Base-by-base conservation (phyloP, 2,797 vertebrate genomes). In the Leptodactylus fallax region DNA sequence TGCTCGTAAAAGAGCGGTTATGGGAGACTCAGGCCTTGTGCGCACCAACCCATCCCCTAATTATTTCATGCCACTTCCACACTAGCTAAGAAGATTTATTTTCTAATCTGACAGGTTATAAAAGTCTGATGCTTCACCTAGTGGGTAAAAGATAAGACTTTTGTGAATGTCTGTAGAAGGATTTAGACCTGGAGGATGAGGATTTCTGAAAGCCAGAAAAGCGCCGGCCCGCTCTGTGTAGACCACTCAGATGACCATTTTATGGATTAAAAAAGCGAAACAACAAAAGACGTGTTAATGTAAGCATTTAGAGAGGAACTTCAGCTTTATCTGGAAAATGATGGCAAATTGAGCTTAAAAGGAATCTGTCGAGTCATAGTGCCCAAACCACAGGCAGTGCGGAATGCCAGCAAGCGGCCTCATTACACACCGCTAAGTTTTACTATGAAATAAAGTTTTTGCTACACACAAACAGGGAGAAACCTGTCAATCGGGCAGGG, bases 61-160 rank as follows among this genome's bases (percentile, higher is more conserved):
- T 63, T 81, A 23, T 81, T 45, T 63, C 12, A 23, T 49, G 79
- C 79, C 13, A 23, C 79, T 81, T 81, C 27, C 7, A 78, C 6
- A 61, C 23, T 45, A 47, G 56, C 53, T 60, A 63, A 61, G 79
- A 60, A 81, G 25, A 81, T 81, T 79, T 79, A 81, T 61, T 45
- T 63, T 81, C 79, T 80, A 56, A 56, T 58, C 77, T 79, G 77
- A 25, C 55, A 58, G 53, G 55, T 80, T 80, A 60, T 58, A 80
- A 53, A 77, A 11, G 74, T 25, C 7, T 12, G 19, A 77, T n/a
- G 21, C 47, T 77, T 77, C 49, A 77, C 74, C 74, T 78, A 55
- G 51, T 53, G n/a, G 6, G 23, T 78, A 55, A 78, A 55, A 55
- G 49, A 78, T 23, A 56, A 78, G 49, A 55, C 23, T 78, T 55